Evolutionary conservation across 2,888 invertebrate species (phyloP).

Genomic region (Tetropium fuscum): DNA sequence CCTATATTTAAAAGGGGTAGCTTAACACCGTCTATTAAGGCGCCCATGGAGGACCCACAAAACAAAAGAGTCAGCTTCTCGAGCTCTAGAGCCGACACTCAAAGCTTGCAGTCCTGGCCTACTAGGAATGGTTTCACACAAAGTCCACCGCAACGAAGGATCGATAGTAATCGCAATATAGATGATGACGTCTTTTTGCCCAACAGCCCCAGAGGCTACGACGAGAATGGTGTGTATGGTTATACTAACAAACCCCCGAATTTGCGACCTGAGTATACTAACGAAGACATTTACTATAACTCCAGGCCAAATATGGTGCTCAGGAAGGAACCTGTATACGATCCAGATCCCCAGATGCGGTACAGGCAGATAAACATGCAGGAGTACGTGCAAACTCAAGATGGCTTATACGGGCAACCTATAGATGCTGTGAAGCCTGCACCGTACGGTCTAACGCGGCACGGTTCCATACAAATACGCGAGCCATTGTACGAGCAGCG

Average conservation of each 20-base stretch:
- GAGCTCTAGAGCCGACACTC: conserved; percentile 35
- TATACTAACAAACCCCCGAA: conserved; percentile 31
- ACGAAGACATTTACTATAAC: conserved; percentile 39
- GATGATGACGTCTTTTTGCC: conserved; percentile 62
- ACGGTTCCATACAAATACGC: conserved; percentile 46
- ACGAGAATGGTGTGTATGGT: conserved; percentile 28
- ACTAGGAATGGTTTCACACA: conserved; percentile 66
- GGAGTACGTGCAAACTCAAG: conserved; percentile 24
- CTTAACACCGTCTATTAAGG: conserved; percentile 58
- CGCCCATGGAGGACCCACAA: conserved; percentile 58
- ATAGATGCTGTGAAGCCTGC: conserved; percentile 30
- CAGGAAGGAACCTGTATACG: conserved; percentile 31
- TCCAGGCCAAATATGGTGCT: conserved; percentile 34
- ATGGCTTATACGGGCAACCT: conserved; percentile 36
- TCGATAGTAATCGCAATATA: conserved; percentile 47
- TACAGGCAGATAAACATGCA: conserved; percentile 9
- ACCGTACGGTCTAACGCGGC: conserved; percentile 38
- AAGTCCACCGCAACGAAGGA: conserved; percentile 61
- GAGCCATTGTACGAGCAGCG: conserved; percentile 49
- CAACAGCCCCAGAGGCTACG: conserved; percentile 27
- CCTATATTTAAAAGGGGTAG: conserved; percentile 71
- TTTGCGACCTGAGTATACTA: conserved; percentile 4
- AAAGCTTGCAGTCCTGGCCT: conserved; percentile 62
- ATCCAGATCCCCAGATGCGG: conserved; percentile 11
- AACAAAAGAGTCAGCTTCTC: conserved; percentile 69